These are phyloP conservation scores for Pocillopora verrucosa DNA, from an alignment of 64 coral and sea anemone genomes.

Conservation along the genomic window DNA sequence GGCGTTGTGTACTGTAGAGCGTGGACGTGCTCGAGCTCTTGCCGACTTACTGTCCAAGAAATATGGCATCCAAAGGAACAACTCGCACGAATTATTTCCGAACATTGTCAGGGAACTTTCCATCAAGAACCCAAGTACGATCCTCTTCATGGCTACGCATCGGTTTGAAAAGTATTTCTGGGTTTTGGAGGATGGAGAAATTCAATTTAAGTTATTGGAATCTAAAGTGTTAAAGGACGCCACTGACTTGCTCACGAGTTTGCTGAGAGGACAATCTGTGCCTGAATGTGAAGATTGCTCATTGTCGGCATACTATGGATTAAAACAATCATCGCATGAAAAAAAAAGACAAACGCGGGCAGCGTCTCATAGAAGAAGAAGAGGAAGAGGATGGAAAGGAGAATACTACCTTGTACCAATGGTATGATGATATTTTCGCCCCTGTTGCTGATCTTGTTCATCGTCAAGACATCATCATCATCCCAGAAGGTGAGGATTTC, in stretches of 20 bases:
- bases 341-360: background rate
- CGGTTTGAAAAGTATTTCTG: background rate
- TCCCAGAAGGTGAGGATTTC: background rate
- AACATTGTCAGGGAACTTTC: background rate
- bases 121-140: background rate
- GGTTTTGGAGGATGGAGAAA: background rate
- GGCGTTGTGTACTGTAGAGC: background rate
- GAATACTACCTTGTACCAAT: background rate
- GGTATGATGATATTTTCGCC: background rate
- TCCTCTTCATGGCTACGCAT: background rate
- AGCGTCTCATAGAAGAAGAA: background rate
- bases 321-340: background rate
- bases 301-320: background rate
- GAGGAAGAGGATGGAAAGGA: background rate
- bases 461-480: constrained; percentile 11
- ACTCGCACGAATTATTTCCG: background rate
- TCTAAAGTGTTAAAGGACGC: background rate
- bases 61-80: no score
- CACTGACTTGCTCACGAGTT: background rate
- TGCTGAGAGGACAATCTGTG: background rate
- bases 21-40: background rate
- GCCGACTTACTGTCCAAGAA: background rate
- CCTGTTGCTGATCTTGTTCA: background rate
- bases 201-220: background rate
- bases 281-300: background rate